phyloP scores from a whole-genome alignment of 2,797 vertebrate genomes.

The Rhynchonycteris naso region DNA sequence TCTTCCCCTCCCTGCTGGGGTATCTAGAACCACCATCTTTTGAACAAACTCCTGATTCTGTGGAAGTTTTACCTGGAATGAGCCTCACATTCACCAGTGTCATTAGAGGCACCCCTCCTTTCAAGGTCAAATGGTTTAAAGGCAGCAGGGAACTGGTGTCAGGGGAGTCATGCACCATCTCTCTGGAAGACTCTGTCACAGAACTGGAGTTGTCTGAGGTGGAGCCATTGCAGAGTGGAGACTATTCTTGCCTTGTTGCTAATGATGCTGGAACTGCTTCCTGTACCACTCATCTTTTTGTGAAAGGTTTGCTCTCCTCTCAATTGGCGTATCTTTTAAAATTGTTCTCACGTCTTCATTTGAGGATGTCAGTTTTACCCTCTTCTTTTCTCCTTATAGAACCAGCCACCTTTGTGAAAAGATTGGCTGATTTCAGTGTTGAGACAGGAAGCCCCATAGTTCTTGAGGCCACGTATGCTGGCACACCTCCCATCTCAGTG shows the following conservation, averaged over 20 bases:
- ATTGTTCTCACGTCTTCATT: conserved; percentile 55
- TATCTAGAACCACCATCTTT: conserved; percentile 95
- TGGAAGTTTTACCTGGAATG: conserved; percentile 93
- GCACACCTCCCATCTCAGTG: conserved; percentile 92
- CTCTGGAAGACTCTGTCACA: conserved; percentile 90
- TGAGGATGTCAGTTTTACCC: not conserved
- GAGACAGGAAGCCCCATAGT: conserved; percentile 88
- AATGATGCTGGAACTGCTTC: conserved; percentile 97
- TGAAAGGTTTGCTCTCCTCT: conserved; percentile 92
- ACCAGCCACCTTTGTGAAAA: conserved; percentile 93
- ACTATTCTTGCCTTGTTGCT: conserved; percentile 94
- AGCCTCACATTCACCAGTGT: conserved; percentile 90
- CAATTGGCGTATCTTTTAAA: not conserved
- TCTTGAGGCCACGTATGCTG: conserved; percentile 92
- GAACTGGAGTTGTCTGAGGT: conserved; percentile 93
- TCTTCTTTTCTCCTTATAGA: conserved; percentile 82
- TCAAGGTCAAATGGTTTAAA: conserved; percentile 95
- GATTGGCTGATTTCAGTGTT: conserved; percentile 89
- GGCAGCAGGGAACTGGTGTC: conserved; percentile 93
- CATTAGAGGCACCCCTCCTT: conserved; percentile 93
- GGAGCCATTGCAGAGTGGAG: conserved; percentile 91
- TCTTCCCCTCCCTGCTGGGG: not conserved
- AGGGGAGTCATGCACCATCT: conserved; percentile 92
- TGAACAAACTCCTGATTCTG: conserved; percentile 91
- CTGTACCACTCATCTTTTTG: conserved; percentile 93